Base-by-base conservation (phyloP, 2,797 vertebrate species). In the Gouania willdenowi region DNA sequence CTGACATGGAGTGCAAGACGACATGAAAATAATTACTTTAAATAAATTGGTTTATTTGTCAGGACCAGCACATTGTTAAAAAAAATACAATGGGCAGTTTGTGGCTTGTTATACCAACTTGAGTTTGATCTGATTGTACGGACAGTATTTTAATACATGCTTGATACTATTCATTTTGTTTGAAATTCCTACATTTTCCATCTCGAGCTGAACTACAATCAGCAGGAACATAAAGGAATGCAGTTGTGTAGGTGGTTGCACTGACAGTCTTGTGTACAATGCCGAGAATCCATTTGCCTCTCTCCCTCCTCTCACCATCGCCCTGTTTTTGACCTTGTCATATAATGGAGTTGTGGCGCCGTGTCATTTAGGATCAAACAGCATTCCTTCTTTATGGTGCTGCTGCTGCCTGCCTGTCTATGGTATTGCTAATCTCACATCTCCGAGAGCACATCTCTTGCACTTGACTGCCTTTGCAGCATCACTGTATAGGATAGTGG, bases 261-360 rank as follows among this genome's bases (percentile, higher is more conserved):
- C 59, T 74, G 59, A 46, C 30, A 49, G 53, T 64, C 41, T 66
- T 67, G 71, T 77, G 74, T 64, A 19, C 43, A 54, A 56, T 41
- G 16, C 47, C 31, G 12, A 39, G 34, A 75, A 79, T 66, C 65
- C 69, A 76, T 77, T 72, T 56, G 29, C 15, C 32, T 8, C 24
- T 31, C 31, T 41, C 58, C 48, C 48, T 5, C 43, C 61, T 51
- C 46, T 55, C 47, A 13, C 22, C 5, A 0, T 17, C 26, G 60
- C 62, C 66, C 71, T 22, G 32, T 36, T 31, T 50, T 41, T 72
- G 79, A 82, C 77, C 75, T 81, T 79, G 68, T 66, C 59, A 68
- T 60, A 64, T 70, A 71, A 77, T 79, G 55, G 55, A 73, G 57
- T 70, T 54, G 45, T 49, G 56, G 26, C 21, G 3, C 60, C 56